Base-by-base conservation (phyloP, 1,140 invertebrate species). In the Drosophila kohkoa region DNA sequence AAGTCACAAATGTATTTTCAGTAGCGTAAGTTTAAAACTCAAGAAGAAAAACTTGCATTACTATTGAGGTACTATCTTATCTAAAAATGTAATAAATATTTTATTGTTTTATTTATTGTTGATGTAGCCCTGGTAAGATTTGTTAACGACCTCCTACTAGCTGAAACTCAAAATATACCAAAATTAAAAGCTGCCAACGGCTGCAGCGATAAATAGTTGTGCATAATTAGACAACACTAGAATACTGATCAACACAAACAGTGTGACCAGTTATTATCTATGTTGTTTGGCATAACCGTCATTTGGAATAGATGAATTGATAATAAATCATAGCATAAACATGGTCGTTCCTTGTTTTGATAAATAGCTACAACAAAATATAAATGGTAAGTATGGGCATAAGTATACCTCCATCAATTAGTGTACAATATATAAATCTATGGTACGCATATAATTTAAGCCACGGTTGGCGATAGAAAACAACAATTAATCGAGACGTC, bases 401-500 rank as follows among this genome's bases (percentile, higher is more conserved):
- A 54, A 7, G 52, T 32, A 38, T 10, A 38, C 35, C 35, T 38
- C 35, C 3, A 10, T 38, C 35, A 10, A 38, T 1, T 10, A 38
- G 35, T 38, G 35, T 38, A 43, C 5, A 43, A 43, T 13, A 43
- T 5, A 13, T 5, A 3, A 43, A 13, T 20, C 13, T 57, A 0
- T 41, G 41, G 3, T n/a, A 41, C 25, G 15, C 16, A 57, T 41
- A 20, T 35, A 57, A 41, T 25, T 41, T 57, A 57, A 57, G 35
- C 13, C 54, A 16, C 38, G 32, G 32, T 20, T 57, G 16, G 15
- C 54, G 35, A 41, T 57, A 20, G 4, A 2, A 41, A 41, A 35
- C 51, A 54, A 54, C 13, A 54, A 54, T 15, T n/a, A 54, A 30
- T 49, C 48, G 51, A 57, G 8, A 32, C 32, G 13, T 55, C 10